Conservation (phyloP, 1,140 invertebrate genomes). For the Stenopsyche tienmushanensis region DNA sequence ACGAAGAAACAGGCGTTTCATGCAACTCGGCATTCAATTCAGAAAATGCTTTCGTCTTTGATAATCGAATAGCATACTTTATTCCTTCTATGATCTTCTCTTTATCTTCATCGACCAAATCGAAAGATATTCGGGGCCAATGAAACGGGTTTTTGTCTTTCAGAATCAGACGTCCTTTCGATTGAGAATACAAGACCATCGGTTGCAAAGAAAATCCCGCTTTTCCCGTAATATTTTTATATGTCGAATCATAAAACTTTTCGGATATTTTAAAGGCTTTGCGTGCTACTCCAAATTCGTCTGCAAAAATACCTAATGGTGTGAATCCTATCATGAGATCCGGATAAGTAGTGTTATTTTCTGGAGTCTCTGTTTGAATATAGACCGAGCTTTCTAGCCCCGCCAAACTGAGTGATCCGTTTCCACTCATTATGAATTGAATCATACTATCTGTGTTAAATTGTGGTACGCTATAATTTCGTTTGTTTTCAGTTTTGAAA, state of each 20-base stretch:
- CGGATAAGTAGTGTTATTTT: no score
- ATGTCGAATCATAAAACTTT: conserved; percentile 61
- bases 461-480: no score
- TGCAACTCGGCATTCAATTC: conserved; percentile 60
- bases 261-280: no score
- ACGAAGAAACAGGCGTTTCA: conserved; percentile 61
- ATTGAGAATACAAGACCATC: conserved; percentile 74
- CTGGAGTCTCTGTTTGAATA: no score
- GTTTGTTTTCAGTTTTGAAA: no score
- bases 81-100: conserved; percentile 69
- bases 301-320: no score
- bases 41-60: conserved; percentile 61
- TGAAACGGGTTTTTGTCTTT: conserved; percentile 71
- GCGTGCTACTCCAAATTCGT: no score
- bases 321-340: no score
- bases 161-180: conserved; percentile 67
- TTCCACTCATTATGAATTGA: no score
- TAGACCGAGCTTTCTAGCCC: no score
- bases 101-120: conserved; percentile 62
- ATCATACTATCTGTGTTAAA: no score
- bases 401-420: no score
- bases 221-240: conserved; percentile 56
- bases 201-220: conserved; percentile 68
- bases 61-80: conserved; percentile 62
- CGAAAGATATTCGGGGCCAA: conserved; percentile 71